Base-by-base conservation (phyloP, 1,140 invertebrate species). In the Zophobas atratus region DNA sequence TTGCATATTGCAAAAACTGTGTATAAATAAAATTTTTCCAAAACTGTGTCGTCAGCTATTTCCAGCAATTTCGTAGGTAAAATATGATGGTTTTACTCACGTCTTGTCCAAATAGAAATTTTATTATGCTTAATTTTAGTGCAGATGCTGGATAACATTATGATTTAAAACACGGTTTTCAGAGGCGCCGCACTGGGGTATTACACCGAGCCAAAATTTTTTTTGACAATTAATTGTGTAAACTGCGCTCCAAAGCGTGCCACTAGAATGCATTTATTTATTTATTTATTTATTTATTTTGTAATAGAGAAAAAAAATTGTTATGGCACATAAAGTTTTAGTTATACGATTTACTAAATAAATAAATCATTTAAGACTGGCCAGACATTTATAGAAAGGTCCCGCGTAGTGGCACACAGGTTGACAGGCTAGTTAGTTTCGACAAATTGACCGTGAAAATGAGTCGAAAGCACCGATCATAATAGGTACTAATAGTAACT, bases 31-130 rank as follows among this genome's bases (percentile, higher is more conserved):
- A 43, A 67, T 41, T 67, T 43, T 67, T 67, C 20, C 60, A 67
- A 67, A 67, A 67, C 6, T 43, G 6, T 67, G 60, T 67, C 60
- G 60, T 67, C 60, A 67, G 56, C 35, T 60, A 60, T 46, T 46
- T 46, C 43, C 8, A 46, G 43, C 3, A 60, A 60, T 60, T 60
- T 60, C 53, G 43, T 46, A 33, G 36, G n/a, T 39, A 39, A 32
- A 39, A 0, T 60, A n/a, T 4, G 36, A 39, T 60, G 8, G 20
- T 20, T 35, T 36, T 36, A 46, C 8, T 46, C 36, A 60, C 4
- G 38, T 36, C 3, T 57, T 60, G 60, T 20, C 38, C 8, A 67
- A 41, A 67, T 20, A 32, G 1, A 43, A n/a, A 43, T 20, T 67
- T 67, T 67, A 36, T 67, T 67, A 67, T 20, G n/a, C 8, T 3